Conservation (phyloP, 2,113 vertebrate genomes). For the Heterotis niloticus region DNA sequence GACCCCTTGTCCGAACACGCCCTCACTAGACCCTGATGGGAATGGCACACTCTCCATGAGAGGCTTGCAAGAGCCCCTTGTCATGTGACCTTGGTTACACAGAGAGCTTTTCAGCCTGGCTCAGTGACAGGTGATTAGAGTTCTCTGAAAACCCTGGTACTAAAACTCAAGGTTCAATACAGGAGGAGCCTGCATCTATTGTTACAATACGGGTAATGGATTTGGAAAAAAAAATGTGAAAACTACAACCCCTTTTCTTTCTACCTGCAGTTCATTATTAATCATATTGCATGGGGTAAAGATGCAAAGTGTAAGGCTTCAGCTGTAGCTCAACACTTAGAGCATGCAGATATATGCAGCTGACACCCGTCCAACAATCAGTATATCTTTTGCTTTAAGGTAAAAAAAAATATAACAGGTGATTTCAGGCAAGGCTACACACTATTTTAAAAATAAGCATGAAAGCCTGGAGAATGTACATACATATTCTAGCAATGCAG, state of each 20-base stretch:
- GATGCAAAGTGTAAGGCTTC: constrained; percentile 3
- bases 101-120: neutral
- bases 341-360: neutral
- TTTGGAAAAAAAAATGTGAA: neutral
- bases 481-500: too few relatives aligned
- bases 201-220: neutral
- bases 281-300: neutral
- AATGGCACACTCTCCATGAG: neutral
- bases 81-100: neutral
- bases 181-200: neutral
- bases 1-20: neutral
- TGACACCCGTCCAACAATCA: neutral
- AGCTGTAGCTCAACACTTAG: neutral
- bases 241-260: too few relatives aligned
- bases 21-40: neutral
- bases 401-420: neutral
- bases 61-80: neutral
- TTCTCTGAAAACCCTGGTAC: neutral
- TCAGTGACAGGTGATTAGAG: neutral
- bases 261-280: neutral
- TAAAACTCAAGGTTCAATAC: neutral
- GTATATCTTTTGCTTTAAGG: neutral
- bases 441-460: too few relatives aligned
- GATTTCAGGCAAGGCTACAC: too few relatives aligned
- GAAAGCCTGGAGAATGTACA: too few relatives aligned